Conservation (phyloP, 2,888 invertebrate species). For the Ichneumoninae sp. region DNA sequence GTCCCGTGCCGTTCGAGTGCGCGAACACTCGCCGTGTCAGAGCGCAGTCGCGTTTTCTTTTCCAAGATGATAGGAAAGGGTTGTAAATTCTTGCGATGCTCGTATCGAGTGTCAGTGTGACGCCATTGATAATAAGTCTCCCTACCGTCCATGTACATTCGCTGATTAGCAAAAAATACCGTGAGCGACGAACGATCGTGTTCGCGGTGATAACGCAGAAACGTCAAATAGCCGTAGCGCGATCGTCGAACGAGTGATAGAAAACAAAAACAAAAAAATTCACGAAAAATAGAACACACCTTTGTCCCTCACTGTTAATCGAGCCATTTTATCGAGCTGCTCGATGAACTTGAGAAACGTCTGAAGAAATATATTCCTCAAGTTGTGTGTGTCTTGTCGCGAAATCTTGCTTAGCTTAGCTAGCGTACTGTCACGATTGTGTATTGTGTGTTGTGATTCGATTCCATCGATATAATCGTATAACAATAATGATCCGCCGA, state of each 20-base stretch:
- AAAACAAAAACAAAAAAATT: not conserved
- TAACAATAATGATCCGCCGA: conserved; percentile 18
- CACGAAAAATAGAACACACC: conserved; percentile 3
- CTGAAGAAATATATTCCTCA: conserved; percentile 12
- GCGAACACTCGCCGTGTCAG: not conserved
- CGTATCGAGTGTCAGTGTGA: conserved; percentile 57
- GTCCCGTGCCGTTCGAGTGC: not conserved
- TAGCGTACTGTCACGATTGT: not conserved
- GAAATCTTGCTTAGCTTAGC: not conserved
- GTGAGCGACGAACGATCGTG: conserved; percentile 15
- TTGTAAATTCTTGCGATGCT: conserved; percentile 62
- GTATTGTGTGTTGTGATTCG: conserved; percentile 10
- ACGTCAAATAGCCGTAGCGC: conserved; percentile 24
- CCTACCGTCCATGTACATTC: conserved; percentile 31
- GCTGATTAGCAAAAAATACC: conserved; percentile 10
- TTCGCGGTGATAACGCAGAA: conserved; percentile 30
- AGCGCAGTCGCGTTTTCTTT: conserved; percentile 53
- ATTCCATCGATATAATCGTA: conserved; percentile 11
- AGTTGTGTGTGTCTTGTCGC: not conserved
- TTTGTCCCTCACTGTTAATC: not conserved
- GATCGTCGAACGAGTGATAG: not conserved
- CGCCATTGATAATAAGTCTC: conserved; percentile 64
- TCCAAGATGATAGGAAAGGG: conserved; percentile 46
- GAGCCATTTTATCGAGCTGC: conserved; percentile 21
- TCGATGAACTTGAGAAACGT: conserved; percentile 33